Base-by-base conservation (phyloP, 2,888 invertebrate genomes). In the Danaus chrysippus region DNA sequence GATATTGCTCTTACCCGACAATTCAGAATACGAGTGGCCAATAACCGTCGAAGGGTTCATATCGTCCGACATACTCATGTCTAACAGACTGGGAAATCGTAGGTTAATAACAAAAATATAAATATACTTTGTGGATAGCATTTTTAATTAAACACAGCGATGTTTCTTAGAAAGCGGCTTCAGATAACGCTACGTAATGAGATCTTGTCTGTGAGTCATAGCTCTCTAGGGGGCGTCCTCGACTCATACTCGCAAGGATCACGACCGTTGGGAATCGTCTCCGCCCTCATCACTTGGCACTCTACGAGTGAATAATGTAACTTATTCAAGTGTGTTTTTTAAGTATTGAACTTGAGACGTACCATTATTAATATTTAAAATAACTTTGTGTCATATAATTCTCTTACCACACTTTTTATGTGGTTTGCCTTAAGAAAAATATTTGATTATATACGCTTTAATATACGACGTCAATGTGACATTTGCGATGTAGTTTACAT, bases 1-100 rank as follows among this genome's bases (percentile, higher is more conserved):
- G 83, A 83, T 87, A 87, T 87, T 87, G 87, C 84, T 76, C 77
- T 83, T 76, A 80, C 77, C n/a, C 77, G 77, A 76, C 80, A 77
- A 81, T 82, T 78, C 80, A 76, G 73, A 73, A 78, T 77, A 78
- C 77, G 77, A 87, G 87, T 82, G 84, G 84, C 73, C 85, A 87
- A 87, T 87, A 87, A 81, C 84, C 76, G 73, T 72, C 69, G 74
- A 68, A 76, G 73, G 75, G 78, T 81, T 81, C 77, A 83, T 85
- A 83, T 83, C 76, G 78, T 60, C 66, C 65, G 64, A 66, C 66
- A 54, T 59, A 44, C 42, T 56, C 15, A 56, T 42, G 64, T 56
- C 42, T 66, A 42, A 52, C 61, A 54, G 59, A 64, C 54, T 44
- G 56, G 52, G 46, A 56, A 55, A 52, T 41, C 44, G 43, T 53